Evolutionary conservation across 2,888 invertebrate species (phyloP).

Genomic region (Eudasyphora cyanicolor): DNA sequence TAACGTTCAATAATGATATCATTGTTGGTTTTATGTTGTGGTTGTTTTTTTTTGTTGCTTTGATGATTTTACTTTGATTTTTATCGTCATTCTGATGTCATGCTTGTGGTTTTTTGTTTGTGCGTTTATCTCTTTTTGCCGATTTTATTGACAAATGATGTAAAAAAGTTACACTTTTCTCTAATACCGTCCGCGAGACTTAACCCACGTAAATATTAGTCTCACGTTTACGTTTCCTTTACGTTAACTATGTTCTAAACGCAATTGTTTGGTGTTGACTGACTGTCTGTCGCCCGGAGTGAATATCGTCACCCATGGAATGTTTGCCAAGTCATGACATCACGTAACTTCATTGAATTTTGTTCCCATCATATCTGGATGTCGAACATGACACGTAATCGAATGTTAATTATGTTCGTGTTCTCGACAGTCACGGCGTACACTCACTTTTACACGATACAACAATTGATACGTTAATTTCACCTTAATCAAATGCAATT

Average conservation of each 20-base stretch:
- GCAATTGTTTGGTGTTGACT: conserved; percentile 31
- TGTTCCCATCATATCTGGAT: conserved; percentile 32
- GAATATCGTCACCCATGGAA: not conserved
- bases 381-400: conserved; percentile 68
- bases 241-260: conserved; percentile 55
- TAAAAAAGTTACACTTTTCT: conserved; percentile 44
- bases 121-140: not conserved
- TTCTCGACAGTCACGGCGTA: too few relatives aligned
- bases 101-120: conserved; percentile 23
- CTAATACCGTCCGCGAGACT: conserved; percentile 2
- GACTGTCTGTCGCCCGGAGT: too few relatives aligned
- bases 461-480: too few relatives aligned
- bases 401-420: conserved; percentile 68
- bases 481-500: too few relatives aligned
- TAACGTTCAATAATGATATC: not conserved
- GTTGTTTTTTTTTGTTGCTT: not conserved
- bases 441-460: too few relatives aligned
- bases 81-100: conserved; percentile 30
- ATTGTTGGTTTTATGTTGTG: too few relatives aligned
- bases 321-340: conserved; percentile 49
- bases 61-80: not conserved
- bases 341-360: conserved; percentile 57
- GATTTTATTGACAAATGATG: conserved; percentile 21
- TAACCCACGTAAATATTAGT: conserved; percentile 29
- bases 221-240: conserved; percentile 58